Evolutionary conservation across 2,888 invertebrate species (phyloP), one percentile per base, ranked within the genome.

Genomic region (Spodoptera picta): DNA sequence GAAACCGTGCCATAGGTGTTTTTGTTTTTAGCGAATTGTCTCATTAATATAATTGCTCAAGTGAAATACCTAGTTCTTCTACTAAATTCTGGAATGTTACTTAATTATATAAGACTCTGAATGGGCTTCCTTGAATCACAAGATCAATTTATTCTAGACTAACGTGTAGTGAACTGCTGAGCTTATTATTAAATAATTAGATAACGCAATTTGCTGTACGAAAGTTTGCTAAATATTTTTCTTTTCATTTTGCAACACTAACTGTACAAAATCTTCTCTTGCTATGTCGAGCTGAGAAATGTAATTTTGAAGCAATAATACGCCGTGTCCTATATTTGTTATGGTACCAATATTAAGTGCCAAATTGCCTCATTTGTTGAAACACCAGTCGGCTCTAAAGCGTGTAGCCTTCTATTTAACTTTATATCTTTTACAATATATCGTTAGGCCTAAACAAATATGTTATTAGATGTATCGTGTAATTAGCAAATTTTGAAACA

Each of bases 1-100:
- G 80, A 79, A 85, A 86, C 90, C 88, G 94, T 94, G 94, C 94
- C 94, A 94, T 94, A 93, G 85, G 83, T 87, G 81, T 84, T 87
- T 82, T 86, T 81, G 79, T 82, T 85, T 82, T 77, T 86, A 87
- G 85, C 83, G 75, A 85, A 83, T 83, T 76, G 78, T 83, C 83
- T 84, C 84, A 86, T 69, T 43, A 73, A 62, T 66, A 77, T 88
- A 87, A 88, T 92, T 92, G 92, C 93, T 93, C 92, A 92, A 92
- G 85, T 77, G 68, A 73, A 80, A 81, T 82, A 72, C 73, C 71
- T 72, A 80, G 68, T 77, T 77, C 68, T 80, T 72, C 73, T 78
- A 78, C 77, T 70, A 79, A 80, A 78, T 75, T 80, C 78, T 65
- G 81, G 82, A 60, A 80, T 45, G 85, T 85, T 85, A 84, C 83